These are phyloP conservation scores for Boleophthalmus pectinirostris DNA, from an alignment of 2,113 vertebrate species.

Conservation along the genomic window DNA sequence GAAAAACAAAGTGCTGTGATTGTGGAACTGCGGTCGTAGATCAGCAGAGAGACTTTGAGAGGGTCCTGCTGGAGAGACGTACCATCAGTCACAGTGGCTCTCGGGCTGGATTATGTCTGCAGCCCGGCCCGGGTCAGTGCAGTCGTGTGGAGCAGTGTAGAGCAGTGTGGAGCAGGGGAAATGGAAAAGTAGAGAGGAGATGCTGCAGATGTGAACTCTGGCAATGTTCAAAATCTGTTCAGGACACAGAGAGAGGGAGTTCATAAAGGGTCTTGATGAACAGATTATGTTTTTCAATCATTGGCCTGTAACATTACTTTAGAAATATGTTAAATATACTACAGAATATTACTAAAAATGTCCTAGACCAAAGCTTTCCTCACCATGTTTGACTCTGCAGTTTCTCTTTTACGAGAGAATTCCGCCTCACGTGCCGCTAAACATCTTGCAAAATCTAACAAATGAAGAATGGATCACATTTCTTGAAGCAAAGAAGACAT, in stretches of 20 bases:
- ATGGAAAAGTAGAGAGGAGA: not conserved
- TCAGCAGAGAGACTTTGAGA: constrained; percentile 7
- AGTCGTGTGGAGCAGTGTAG: not conserved
- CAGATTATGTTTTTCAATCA: too few species aligned
- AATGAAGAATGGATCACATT: too few species aligned
- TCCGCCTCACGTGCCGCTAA: too few species aligned
- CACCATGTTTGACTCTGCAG: too few species aligned
- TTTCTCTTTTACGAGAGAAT: too few species aligned
- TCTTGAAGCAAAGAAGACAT: too few species aligned
- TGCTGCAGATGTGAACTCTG: not conserved
- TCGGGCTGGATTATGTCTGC: constrained; percentile 13
- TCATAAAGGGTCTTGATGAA: not conserved
- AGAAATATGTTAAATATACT: too few species aligned
- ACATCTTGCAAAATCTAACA: too few species aligned
- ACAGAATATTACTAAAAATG: too few species aligned
- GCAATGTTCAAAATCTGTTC: not conserved
- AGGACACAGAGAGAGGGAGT: not conserved
- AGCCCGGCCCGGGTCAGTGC: constrained; percentile 24
- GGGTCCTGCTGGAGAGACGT: constrained; percentile 18
- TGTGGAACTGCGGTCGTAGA: constrained; percentile 7
- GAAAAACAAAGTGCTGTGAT: constrained; percentile 17
- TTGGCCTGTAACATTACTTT: not conserved
- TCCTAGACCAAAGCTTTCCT: too few species aligned
- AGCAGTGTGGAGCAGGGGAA: constrained; percentile 19
- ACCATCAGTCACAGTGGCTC: constrained; percentile 34